Conservation (phyloP, 2,113 vertebrate species). For the Hippoglossus stenolepis region DNA sequence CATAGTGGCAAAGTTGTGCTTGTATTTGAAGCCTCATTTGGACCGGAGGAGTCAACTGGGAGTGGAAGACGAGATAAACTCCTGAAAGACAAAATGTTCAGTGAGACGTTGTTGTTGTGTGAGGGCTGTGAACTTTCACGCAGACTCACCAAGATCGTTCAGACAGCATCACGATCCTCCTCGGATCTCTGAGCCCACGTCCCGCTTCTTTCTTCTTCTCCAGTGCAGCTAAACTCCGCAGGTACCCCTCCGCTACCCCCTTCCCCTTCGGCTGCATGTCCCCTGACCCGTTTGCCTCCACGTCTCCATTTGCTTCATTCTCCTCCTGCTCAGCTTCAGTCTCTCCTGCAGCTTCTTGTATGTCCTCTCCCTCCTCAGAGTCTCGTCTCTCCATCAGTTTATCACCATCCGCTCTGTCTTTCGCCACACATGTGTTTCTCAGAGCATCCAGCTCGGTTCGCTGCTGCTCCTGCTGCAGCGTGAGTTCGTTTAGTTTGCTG, state of each 20-base stretch:
- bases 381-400: constrained; percentile 13
- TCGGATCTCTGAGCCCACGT: constrained; percentile 58
- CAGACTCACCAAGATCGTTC: constrained; percentile 77
- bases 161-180: constrained; percentile 76
- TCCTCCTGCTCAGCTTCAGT: constrained; percentile 8
- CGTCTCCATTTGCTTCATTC: background rate
- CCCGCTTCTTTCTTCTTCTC: constrained; percentile 64
- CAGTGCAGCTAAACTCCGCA: constrained; percentile 64
- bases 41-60: constrained; percentile 34
- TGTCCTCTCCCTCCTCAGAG: constrained; percentile 7
- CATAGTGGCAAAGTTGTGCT: constrained; percentile 69
- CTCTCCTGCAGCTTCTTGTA: constrained; percentile 4
- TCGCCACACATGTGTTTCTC: constrained; percentile 13
- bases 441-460: constrained; percentile 33
- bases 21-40: constrained; percentile 44
- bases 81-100: constrained; percentile 53
- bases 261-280: constrained; percentile 48
- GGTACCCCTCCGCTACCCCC: constrained; percentile 71
- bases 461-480: constrained; percentile 47
- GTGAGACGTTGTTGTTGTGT: no score
- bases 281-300: constrained; percentile 21
- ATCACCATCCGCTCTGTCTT: background rate
- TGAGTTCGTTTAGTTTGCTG: constrained; percentile 54
- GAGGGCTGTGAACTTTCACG: no score
- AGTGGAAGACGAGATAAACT: constrained; percentile 79